Evolutionary conservation across 1,140 invertebrate species (phyloP), one percentile per base, ranked within the genome.

Genomic region (Platorchestia sp.): DNA sequence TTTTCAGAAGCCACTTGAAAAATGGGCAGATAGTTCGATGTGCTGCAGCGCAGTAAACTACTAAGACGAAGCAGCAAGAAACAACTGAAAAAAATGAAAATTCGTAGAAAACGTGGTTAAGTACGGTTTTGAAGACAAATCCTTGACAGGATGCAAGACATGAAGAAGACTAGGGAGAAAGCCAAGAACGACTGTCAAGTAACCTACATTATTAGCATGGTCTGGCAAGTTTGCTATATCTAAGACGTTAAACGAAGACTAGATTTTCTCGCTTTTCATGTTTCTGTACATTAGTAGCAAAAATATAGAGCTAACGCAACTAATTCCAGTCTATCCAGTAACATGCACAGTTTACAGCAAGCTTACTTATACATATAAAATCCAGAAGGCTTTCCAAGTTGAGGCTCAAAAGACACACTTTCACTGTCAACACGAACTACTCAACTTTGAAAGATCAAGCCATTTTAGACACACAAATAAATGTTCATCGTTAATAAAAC

Each of bases 271-370:
- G 43, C 43, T 93, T 47, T 47, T 90, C 36, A 90, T 14, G 44
- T 90, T 44, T 93, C 45, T 93, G 91, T 93, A 93, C 91, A 93
- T 45, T 47, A 93, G 91, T 93, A 93, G 91, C 91, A 93, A 93
- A 93, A 93, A 93, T 93, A 93, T 44, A 93, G 40, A 44, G 19
- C 43, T 93, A 47, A 45, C 10, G 91, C 45, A 44, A 45, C 91
- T 93, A 93, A 44, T 45, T 45, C 6, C 36, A 42, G 44, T 7
- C 41, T 89, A 93, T 40, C 47, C 91, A 93, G 43, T 93, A 45
- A 7, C 43, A 45, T n/a, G 43, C 91, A 91, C 44, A 42, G 40
- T 93, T 45, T 47, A n/a, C 43, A 47, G 91, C 43, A 44, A 14
- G 44, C 91, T 93, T 93, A 93, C 14, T 47, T 93, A 93, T 93